Base-by-base conservation (phyloP, 1,140 invertebrate genomes). In the Geopemphigus sp. region DNA sequence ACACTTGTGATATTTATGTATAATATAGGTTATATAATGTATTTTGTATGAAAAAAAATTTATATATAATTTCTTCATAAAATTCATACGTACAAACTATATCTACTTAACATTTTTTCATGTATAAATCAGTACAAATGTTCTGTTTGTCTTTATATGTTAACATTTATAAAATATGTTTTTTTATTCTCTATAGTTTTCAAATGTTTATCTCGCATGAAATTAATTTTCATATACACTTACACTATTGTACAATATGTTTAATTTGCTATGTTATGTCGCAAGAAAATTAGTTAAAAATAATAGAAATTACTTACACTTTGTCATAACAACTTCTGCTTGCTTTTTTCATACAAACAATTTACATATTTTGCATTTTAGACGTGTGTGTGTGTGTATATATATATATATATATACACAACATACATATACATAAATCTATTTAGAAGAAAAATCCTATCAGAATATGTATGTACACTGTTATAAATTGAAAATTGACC, bases 1-100 rank as follows among this genome's bases (percentile, higher is more conserved):
- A 78, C 57, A 63, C 39, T 78, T 78, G 74, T 78, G 74, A 78
- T 78, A 78, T 47, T 78, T 78, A 61, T 14, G 47, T 59, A 61
- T 61, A 22, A 61, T 68, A 26, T 78, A 50, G 24, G 57, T 63
- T 78, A 76, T 76, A 39, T 61, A 61, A 45, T 74, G 32, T 74
- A 59, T 74, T 72, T 72, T 72, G 47, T 70, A 70, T 53, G 8
- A 26, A 26, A 68, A 68, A 45, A 66, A 47, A 22, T 12, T 68
- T 24, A 70, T 53, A 53, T 53, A 19, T 70, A 54, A 72, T 54
- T 29, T 54, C 5, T n/a, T 24, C 6, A 26, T n/a, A 64, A 5
- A 64, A 45, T 63, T 63, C 0, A 63, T 14, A 15, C 14, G 22
- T 11, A 66, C 14, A 45, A 45, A 66, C 15, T 5, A 14, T 6